Evolutionary conservation across 1,140 invertebrate genomes (phyloP), one percentile per base, ranked within the genome.

Genomic region (Euura saliciscinereae): DNA sequence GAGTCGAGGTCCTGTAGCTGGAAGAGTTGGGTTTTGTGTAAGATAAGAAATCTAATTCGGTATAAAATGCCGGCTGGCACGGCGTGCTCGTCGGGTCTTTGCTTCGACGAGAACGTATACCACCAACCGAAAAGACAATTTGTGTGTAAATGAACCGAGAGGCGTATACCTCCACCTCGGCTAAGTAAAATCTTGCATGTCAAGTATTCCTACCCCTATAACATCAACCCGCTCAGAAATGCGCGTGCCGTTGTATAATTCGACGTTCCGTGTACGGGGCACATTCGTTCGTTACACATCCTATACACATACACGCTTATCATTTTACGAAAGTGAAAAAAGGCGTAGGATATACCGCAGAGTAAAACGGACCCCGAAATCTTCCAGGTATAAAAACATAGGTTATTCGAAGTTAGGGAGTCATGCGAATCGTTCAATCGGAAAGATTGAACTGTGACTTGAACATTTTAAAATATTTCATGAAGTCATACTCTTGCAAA

Each of bases 171-270:
- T 28, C 28, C 28, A 73, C 72, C 70, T 74, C 66, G 28, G 78
- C 66, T 78, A 80, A 82, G 81, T 84, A 82, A 84, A 80, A 84
- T 83, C 74, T 84, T 76, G 82, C 82, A 81, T 83, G 83, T 71
- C 75, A 71, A 10, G 66, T 6, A 10, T 67, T 10, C 28, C 4
- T 67, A 44, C 66, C 66, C 10, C 51, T 8, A 59, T 59, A 28
- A 28, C 28, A 28, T 28, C 28, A 28, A 28, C 28, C 28, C 28
- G 28, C 10, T 3, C 13, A 6, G 3, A n/a, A 59, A n/a, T 59
- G 13, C 51, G 51, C 51, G 51, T 59, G 51, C 51, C 51, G 51
- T 59, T 59, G 51, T 59, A 59, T 59, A 59, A 59, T 59, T 8
- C 51, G 51, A 59, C 51, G 13, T 59, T 8, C 13, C 51, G 51